These are phyloP conservation scores for Zaprionus nigranus DNA, from an alignment of 1,140 invertebrate genomes.

Conservation along the genomic window DNA sequence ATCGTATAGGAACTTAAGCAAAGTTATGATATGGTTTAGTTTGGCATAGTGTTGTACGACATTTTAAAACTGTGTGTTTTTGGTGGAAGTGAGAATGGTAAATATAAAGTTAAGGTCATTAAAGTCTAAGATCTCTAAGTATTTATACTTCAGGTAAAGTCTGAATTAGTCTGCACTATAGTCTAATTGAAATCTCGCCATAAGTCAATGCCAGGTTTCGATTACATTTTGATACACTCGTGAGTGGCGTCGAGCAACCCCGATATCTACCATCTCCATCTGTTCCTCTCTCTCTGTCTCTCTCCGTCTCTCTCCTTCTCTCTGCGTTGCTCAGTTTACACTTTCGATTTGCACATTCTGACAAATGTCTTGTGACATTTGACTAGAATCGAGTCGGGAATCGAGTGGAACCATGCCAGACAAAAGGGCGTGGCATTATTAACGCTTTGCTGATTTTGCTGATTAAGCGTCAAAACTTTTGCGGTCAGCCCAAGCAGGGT, in stretches of 20 bases:
- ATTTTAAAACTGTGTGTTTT: no score
- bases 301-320: background rate
- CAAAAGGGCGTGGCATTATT: slow-evolving; percentile 67
- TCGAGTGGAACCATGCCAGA: slow-evolving; percentile 42
- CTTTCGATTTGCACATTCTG: slow-evolving; percentile 52
- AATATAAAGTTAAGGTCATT: no score
- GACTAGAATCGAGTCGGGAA: slow-evolving; percentile 55
- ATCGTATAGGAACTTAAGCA: no score
- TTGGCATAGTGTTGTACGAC: no score
- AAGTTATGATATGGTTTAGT: no score
- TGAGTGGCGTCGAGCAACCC: background rate
- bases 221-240: background rate
- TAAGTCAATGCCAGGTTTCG: background rate
- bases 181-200: background rate
- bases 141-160: background rate
- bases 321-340: background rate
- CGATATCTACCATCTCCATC: background rate
- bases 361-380: slow-evolving; percentile 76
- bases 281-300: background rate
- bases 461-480: slow-evolving; percentile 73
- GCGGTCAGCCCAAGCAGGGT: slow-evolving; percentile 32
- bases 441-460: slow-evolving; percentile 72
- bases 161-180: background rate
- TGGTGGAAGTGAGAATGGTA: no score
- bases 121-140: no score